phyloP scores from a whole-genome alignment of 2,888 invertebrate species.

The Muschampia plurimacula region DNA sequence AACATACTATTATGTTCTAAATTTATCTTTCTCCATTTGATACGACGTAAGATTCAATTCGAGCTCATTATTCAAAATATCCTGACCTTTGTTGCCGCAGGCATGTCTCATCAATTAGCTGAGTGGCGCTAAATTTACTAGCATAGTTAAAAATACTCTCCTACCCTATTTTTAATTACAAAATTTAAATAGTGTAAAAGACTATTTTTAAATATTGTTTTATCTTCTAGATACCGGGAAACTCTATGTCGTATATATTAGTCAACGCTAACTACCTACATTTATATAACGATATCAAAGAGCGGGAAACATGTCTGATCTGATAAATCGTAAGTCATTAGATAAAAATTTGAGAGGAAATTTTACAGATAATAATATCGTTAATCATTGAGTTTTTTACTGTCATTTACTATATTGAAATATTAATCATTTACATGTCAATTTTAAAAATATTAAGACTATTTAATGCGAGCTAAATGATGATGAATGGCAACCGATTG shows the following conservation, averaged over 20 bases:
- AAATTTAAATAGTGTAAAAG: neutral
- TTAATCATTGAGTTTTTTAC: neutral
- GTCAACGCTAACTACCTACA: neutral
- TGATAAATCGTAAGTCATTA: neutral
- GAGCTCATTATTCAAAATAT: neutral
- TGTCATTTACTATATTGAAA: neutral
- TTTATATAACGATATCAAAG: neutral
- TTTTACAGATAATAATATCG: neutral
- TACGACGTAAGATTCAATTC: neutral
- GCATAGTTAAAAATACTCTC: neutral
- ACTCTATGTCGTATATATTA: neutral
- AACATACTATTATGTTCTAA: neutral
- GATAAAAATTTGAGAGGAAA: neutral
- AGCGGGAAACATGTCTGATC: neutral
- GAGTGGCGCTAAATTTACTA: conserved; percentile 4
- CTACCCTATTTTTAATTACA: neutral
- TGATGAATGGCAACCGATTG: no score
- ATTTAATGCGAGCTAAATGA: no score
- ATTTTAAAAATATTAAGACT: no score
- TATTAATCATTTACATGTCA: no score
- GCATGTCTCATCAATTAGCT: neutral
- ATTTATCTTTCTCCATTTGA: neutral
- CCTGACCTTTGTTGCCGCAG: conserved; percentile 1
- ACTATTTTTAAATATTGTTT: neutral
- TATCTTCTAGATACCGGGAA: neutral